Percentiles rank a stretch among this genome's conserved stretches.
phyloP scores from a whole-genome alignment of 2,113 vertebrate genomes.

The Pipa parva region DNA sequence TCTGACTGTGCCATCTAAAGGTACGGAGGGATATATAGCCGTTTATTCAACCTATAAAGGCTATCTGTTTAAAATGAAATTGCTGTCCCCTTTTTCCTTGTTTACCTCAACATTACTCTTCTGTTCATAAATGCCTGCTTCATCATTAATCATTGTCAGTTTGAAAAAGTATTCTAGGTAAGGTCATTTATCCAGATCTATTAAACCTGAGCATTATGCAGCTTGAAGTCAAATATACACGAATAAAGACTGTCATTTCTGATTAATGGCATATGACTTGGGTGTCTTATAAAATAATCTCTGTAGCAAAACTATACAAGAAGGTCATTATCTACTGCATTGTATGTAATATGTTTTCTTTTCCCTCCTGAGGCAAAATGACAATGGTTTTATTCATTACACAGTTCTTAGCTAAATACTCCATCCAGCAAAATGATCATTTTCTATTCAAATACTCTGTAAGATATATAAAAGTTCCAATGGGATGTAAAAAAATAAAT shows the following conservation, averaged over 20 bases:
- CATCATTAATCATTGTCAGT: constrained; percentile 87
- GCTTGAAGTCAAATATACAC: constrained; percentile 80
- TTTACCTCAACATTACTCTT: constrained; percentile 74
- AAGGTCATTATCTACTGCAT: constrained; percentile 68
- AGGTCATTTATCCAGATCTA: constrained; percentile 87
- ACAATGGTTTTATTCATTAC: constrained; percentile 48
- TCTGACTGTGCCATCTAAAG: constrained; percentile 18
- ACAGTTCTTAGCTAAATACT: constrained; percentile 42
- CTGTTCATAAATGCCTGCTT: constrained; percentile 75
- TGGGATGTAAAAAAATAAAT: background rate
- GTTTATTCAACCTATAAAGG: constrained; percentile 20
- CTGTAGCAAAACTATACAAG: constrained; percentile 68
- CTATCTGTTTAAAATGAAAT: constrained; percentile 45
- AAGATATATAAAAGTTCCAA: constrained; percentile 25
- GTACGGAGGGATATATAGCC: constrained; percentile 16
- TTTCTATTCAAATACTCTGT: constrained; percentile 25
- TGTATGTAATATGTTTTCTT: constrained; percentile 58
- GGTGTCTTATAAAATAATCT: constrained; percentile 67
- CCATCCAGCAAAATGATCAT: constrained; percentile 32
- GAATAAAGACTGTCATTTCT: constrained; percentile 82
- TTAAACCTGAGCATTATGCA: constrained; percentile 83
- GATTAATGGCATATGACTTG: constrained; percentile 82
- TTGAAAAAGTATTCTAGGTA: constrained; percentile 84
- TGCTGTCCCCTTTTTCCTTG: constrained; percentile 72
- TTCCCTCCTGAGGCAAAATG: constrained; percentile 48